Evolutionary conservation across 2,888 invertebrate genomes (phyloP), one percentile per base, ranked within the genome.

Genomic region (Megamerina dolium): DNA sequence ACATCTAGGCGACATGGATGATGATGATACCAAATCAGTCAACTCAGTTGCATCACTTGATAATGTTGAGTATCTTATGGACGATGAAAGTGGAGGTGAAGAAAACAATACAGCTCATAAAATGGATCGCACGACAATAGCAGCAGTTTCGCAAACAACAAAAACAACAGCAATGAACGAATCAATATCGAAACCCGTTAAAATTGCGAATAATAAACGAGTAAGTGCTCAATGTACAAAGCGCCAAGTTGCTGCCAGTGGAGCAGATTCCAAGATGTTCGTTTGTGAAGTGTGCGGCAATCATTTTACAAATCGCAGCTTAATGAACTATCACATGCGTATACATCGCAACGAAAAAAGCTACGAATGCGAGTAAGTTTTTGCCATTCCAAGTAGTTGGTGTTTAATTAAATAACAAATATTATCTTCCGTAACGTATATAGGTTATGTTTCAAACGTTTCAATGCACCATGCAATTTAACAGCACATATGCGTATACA

Each of bases 401-500:
- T 23, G 10, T 10, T 23, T 23, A 9, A 3, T 14, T 16, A 4
- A 13, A 35, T 12, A 20, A 12, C 8, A 21, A 13, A 10, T 12
- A 5, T 42, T 17, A n/a, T 33, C 10, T 30, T 2, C 14, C 9
- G 9, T 3, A n/a, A n/a, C n/a, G n/a, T n/a, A n/a, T n/a, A n/a
- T 23, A 64, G 64, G 40, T 39, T 64, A 3, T 64, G 64, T 30
- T 49, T 36, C 2, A 64, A 62, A 35, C 47, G 55, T 4, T 64
- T 64, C 4, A 58, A 50, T 30, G 59, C 59, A 20, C 55, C 59
- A 19, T 60, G 61, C 14, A 66, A 64, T 43, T 51, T 64, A 19
- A 59, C 56, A 8, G 55, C 61, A 6, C 64, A 65, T 19, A 65
- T 65, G 57, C 60, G 67, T 2, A 61, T 56, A 2, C 64, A 65